Conservation (phyloP, 2,797 vertebrate genomes). For the Sebastes iracundus region DNA sequence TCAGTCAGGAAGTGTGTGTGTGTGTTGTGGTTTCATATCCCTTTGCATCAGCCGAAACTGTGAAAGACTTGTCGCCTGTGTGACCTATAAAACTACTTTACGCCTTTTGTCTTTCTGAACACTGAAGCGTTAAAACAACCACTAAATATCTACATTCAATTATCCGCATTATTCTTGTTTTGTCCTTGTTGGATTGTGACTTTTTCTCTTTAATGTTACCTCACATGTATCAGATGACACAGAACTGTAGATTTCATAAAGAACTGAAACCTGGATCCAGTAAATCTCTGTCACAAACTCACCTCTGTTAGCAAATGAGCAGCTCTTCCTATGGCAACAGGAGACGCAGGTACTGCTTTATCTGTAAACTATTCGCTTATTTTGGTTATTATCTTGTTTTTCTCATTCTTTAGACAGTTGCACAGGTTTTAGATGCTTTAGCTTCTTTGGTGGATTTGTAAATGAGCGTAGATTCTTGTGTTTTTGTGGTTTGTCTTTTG, state of each 20-base stretch:
- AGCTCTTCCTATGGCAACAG: constrained; percentile 68
- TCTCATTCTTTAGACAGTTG: background rate
- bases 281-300: constrained; percentile 17
- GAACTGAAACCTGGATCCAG: constrained; percentile 79
- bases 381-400: background rate
- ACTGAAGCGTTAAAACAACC: background rate
- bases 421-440: background rate
- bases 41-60: constrained; percentile 5
- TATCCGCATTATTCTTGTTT: accelerated
- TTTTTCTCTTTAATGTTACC: background rate
- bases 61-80: background rate
- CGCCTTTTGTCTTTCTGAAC: background rate
- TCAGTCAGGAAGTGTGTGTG: constrained; percentile 47
- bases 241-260: constrained; percentile 40
- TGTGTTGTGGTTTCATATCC: constrained; percentile 63
- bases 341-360: constrained; percentile 62
- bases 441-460: background rate
- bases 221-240: background rate
- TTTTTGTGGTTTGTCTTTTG: background rate
- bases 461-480: background rate
- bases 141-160: background rate
- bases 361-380: background rate
- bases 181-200: background rate
- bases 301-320: constrained; percentile 29
- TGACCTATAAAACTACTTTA: background rate